Evolutionary conservation across 2,888 invertebrate genomes (phyloP).

Genomic region (Hemicrepidius hirtus): DNA sequence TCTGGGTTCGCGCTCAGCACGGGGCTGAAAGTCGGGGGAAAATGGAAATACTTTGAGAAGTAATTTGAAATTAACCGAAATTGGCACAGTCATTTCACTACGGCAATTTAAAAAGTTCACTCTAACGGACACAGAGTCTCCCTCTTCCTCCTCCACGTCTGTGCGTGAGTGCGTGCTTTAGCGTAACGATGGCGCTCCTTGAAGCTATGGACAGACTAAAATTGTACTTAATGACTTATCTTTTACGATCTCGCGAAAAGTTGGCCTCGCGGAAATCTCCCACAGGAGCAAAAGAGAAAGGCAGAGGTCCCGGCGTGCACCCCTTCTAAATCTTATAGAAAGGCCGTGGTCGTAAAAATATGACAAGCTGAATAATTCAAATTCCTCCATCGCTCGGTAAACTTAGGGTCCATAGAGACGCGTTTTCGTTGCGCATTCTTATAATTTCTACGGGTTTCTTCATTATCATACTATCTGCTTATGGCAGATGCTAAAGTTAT

Average conservation of each 20-base stretch:
- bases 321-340: slow-evolving; percentile 63
- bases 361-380: slow-evolving; percentile 65
- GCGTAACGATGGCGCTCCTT: slow-evolving; percentile 4
- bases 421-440: slow-evolving; percentile 37
- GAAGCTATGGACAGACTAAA: slow-evolving; percentile 30
- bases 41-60: slow-evolving; percentile 69
- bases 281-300: slow-evolving; percentile 46
- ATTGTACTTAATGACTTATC: slow-evolving; percentile 55
- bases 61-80: slow-evolving; percentile 68
- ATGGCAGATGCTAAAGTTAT: slow-evolving; percentile 45
- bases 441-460: slow-evolving; percentile 56
- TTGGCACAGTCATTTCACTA: slow-evolving; percentile 61
- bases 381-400: slow-evolving; percentile 40
- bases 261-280: slow-evolving; percentile 60
- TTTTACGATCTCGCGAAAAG: slow-evolving; percentile 59
- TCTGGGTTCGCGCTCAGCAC: slow-evolving; percentile 50
- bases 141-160: neutral
- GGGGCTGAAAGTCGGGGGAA: slow-evolving; percentile 56
- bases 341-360: slow-evolving; percentile 62
- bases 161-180: slow-evolving; percentile 11
- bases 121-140: slow-evolving; percentile 13
- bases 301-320: slow-evolving; percentile 56
- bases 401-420: slow-evolving; percentile 41
- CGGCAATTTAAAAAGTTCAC: slow-evolving; percentile 59
- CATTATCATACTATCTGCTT: slow-evolving; percentile 56